Conservation (phyloP, 2,113 vertebrate species). For the Sigmodon hispidus region DNA sequence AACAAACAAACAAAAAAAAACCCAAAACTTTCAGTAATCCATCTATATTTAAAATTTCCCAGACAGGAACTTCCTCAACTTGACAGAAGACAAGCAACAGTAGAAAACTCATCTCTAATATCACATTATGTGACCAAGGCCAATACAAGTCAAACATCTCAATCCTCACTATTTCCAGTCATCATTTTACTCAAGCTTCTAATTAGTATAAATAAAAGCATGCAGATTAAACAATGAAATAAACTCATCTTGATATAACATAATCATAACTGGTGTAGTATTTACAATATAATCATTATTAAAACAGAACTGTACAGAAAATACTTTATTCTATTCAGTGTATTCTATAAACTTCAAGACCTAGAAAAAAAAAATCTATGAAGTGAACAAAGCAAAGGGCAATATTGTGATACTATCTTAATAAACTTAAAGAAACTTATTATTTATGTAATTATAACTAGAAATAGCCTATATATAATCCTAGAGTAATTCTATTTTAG, state of each 20-base stretch:
- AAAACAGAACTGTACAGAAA: background rate
- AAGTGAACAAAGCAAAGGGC: background rate
- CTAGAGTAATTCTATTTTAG: background rate
- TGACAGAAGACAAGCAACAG: background rate
- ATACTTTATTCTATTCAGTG: background rate
- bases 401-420: background rate
- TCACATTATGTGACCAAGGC: background rate
- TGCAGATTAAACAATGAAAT: background rate
- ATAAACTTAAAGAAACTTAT: background rate
- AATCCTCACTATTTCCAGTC: background rate
- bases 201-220: background rate
- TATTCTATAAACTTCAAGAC: background rate
- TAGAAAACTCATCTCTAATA: background rate
- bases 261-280: background rate
- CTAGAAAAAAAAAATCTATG: background rate
- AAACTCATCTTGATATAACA: slow-evolving; percentile 6
- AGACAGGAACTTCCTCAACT: background rate
- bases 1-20: no score
- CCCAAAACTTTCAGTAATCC: background rate
- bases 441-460: background rate
- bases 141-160: background rate
- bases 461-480: background rate
- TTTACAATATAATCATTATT: slow-evolving; percentile 22
- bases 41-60: background rate
- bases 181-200: background rate